phyloP scores from a whole-genome alignment of 2,113 vertebrate species.

The Microcebus tavaratra region DNA sequence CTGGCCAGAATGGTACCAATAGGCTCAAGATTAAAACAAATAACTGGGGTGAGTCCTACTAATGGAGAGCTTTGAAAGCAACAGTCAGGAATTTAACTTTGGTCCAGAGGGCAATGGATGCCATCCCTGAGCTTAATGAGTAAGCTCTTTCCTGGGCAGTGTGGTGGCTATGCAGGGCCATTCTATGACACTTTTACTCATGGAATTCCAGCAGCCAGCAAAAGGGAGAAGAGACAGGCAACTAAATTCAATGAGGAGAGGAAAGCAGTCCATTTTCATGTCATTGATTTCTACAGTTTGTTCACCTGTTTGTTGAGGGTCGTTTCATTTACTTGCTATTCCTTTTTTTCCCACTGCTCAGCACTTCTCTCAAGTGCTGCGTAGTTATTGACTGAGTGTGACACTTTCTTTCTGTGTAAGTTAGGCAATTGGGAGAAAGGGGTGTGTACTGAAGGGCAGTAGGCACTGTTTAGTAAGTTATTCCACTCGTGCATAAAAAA shows the following conservation, averaged over 20 bases:
- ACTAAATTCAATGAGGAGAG: constrained; percentile 58
- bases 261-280: constrained; percentile 59
- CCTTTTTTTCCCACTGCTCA: constrained; percentile 64
- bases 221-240: constrained; percentile 30
- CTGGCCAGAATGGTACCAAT: background rate
- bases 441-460: constrained; percentile 41
- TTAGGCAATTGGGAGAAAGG: constrained; percentile 36
- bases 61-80: constrained; percentile 36
- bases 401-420: constrained; percentile 63
- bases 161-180: background rate
- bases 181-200: background rate
- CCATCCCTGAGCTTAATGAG: background rate
- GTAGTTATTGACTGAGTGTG: constrained; percentile 67
- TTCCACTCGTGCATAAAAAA: constrained; percentile 67
- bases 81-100: constrained; percentile 8
- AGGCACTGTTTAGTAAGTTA: constrained; percentile 57
- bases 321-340: constrained; percentile 71
- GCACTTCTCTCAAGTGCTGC: constrained; percentile 68
- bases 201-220: constrained; percentile 18
- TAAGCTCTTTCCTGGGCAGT: background rate
- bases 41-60: background rate
- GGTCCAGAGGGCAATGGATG: background rate
- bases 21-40: background rate
- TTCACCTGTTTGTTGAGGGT: constrained; percentile 75
- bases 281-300: constrained; percentile 71